These are phyloP conservation scores for Chromobotia macracanthus DNA, from an alignment of 2,797 vertebrate genomes.

Conservation along the genomic window DNA sequence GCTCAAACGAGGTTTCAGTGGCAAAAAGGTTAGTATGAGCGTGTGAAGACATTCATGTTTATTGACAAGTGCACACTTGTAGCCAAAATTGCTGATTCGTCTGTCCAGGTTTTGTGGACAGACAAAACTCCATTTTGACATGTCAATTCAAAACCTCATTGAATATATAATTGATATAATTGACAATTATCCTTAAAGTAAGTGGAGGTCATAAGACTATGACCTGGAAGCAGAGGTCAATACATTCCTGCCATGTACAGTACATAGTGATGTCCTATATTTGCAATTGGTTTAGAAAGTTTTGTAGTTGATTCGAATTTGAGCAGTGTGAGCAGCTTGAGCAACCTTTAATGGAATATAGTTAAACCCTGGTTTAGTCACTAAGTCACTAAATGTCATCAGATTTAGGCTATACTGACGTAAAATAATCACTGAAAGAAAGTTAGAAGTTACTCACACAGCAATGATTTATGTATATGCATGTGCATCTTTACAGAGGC, in stretches of 20 bases:
- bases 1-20: slow-evolving; percentile 21
- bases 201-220: not conserved
- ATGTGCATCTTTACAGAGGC: slow-evolving; percentile 28
- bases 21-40: not conserved
- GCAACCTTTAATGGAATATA: too few species aligned
- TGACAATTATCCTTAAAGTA: slow-evolving; percentile 20
- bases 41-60: not conserved
- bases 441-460: too few species aligned
- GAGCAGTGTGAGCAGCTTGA: too few species aligned
- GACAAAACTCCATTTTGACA: slow-evolving; percentile 46
- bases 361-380: too few species aligned
- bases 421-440: too few species aligned
- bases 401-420: too few species aligned
- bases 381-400: too few species aligned
- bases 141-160: slow-evolving; percentile 27
- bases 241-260: not conserved
- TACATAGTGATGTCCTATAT: too few species aligned
- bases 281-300: too few species aligned
- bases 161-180: slow-evolving; percentile 40
- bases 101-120: not conserved
- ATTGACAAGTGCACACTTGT: slow-evolving; percentile 17
- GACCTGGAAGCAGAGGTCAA: not conserved
- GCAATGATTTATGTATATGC: slow-evolving; percentile 47
- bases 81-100: slow-evolving; percentile 15
- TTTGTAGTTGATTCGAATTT: too few species aligned